phyloP scores from a whole-genome alignment of 1,140 invertebrate species.

The Megalopta genalis region DNA sequence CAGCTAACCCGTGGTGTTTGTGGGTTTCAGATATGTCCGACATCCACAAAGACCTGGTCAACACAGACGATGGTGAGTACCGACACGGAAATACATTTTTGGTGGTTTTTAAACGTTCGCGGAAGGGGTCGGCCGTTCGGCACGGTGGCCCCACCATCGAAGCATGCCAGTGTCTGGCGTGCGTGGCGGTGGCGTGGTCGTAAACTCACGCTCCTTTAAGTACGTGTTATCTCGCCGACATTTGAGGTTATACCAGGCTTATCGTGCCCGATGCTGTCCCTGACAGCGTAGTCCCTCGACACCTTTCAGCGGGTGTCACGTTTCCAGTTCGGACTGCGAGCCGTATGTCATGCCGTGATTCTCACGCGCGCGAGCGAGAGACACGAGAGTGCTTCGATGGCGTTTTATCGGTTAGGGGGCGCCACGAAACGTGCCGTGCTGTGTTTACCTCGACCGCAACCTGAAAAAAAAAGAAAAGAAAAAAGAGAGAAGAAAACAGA shows the following conservation, averaged over 20 bases:
- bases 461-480: slow-evolving; percentile 44
- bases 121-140: slow-evolving; percentile 46
- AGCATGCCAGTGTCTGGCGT: slow-evolving; percentile 50
- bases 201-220: slow-evolving; percentile 17
- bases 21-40: slow-evolving; percentile 79
- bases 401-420: slow-evolving; percentile 59
- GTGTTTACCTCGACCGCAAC: slow-evolving; percentile 65
- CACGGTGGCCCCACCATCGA: slow-evolving; percentile 47
- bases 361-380: slow-evolving; percentile 22
- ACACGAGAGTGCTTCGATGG: slow-evolving; percentile 43
- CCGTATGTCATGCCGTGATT: slow-evolving; percentile 46
- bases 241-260: slow-evolving; percentile 57
- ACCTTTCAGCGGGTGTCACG: slow-evolving; percentile 41
- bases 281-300: slow-evolving; percentile 16
- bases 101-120: slow-evolving; percentile 21
- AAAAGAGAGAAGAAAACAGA: slow-evolving; percentile 39
- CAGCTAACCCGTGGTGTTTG: slow-evolving; percentile 76
- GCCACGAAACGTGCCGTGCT: slow-evolving; percentile 56
- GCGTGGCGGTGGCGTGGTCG: slow-evolving; percentile 45
- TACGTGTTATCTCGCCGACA: slow-evolving; percentile 24
- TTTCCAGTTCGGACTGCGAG: slow-evolving; percentile 28
- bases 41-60: slow-evolving; percentile 72
- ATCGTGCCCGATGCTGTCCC: background rate
- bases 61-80: slow-evolving; percentile 74
- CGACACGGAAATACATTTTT: slow-evolving; percentile 35